Evolutionary conservation across 92 coral and sea anemone genomes (phyloP), one percentile per base, ranked within the genome.

Genomic region (Actinernus sp.): DNA sequence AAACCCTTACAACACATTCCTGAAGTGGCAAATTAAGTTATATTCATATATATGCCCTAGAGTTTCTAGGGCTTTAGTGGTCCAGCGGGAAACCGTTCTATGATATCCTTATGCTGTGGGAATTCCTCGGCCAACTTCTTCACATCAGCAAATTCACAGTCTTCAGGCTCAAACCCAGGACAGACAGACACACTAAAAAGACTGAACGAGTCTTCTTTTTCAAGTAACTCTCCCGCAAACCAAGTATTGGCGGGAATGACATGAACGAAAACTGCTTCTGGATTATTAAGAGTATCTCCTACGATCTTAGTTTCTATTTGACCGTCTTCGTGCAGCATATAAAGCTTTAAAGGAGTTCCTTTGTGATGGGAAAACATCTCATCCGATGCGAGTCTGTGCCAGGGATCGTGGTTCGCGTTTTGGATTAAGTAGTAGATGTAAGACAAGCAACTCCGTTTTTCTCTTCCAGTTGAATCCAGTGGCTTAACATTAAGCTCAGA

Each of bases 321-420:
- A 0, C 93, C 96, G 7, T 88, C 79, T 20, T 39, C 79, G 17
- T 73, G 61, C 18, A 93, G 76, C 50, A 65, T 56, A 7, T 76
- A 82, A 5, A 93, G 69, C 36, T 68, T 80, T 37, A 89, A 37
- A 11, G 71, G 68, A 49, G 74, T 41, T 11, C 98, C 98, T 51
- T 46, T 60, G 60, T 93, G 98, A 55, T 83, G 73, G 58, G 63
- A 88, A 62, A 89, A 89, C 1, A 81, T 85, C 33, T 93, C 98
- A 28, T 86, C 98, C 0, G 98, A 93, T 24, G 65, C 78, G 45
- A 89, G 52, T 56, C 79, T 73, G 41, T 84, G 96, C 98, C 98
- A 93, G 2, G 76, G 78, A 24, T 82, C 78, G 9, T 55, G 58
- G 31, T 82, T 81, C 7, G 70, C 55, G 31, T 81, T 77, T 16